These are phyloP conservation scores for Barnardius zonarius DNA, from an alignment of 2,113 vertebrate genomes.

Conservation along the genomic window DNA sequence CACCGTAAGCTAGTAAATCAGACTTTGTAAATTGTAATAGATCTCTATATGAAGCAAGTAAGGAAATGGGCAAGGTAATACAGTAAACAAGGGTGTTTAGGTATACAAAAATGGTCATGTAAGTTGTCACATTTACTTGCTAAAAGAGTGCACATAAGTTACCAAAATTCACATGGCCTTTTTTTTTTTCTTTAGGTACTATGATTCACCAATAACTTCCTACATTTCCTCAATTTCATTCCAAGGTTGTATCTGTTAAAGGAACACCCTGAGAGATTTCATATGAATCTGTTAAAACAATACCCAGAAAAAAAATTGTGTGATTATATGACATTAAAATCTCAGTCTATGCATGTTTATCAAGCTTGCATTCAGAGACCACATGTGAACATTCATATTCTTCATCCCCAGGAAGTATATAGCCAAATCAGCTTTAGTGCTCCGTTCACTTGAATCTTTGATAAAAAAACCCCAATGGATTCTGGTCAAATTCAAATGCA, in stretches of 20 bases:
- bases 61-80: background rate
- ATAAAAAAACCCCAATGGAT: background rate
- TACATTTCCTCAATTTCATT: background rate
- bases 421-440: background rate
- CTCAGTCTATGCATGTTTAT: background rate
- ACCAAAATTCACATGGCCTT: background rate
- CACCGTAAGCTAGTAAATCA: background rate
- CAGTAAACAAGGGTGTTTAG: background rate
- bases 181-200: background rate
- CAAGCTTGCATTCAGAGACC: background rate
- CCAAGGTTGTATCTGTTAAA: background rate
- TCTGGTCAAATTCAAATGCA: slow-evolving; percentile 37
- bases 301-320: background rate
- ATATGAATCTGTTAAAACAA: background rate
- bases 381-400: background rate
- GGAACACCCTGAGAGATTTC: background rate
- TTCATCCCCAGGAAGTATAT: background rate
- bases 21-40: background rate
- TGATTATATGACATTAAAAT: background rate
- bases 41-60: background rate
- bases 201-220: background rate
- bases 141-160: background rate
- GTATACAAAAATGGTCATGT: background rate
- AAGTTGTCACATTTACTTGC: background rate
- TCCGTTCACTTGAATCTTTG: background rate